Conservation (phyloP, 2,113 vertebrate genomes). For the Helogale parvula region DNA sequence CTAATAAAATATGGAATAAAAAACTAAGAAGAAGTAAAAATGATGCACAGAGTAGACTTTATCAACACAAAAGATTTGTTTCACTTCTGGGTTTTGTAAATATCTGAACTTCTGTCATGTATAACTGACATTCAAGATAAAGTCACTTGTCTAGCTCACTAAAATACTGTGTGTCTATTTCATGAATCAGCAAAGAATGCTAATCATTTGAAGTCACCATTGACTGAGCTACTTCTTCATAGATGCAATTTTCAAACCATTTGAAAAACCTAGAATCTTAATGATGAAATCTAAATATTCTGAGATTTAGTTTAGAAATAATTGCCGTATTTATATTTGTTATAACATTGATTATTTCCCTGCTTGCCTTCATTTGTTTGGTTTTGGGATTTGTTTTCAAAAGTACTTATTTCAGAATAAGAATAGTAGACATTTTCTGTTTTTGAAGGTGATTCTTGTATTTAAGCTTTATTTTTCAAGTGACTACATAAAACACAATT, state of each 20-base stretch:
- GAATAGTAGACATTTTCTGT: conserved; percentile 24
- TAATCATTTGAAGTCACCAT: conserved; percentile 47
- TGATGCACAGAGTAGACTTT: neutral
- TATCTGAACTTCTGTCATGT: neutral
- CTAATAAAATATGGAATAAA: conserved; percentile 33
- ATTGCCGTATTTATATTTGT: neutral
- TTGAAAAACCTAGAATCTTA: conserved; percentile 45
- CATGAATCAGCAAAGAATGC: conserved; percentile 56
- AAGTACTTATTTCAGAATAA: neutral
- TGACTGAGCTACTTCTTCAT: conserved; percentile 17
- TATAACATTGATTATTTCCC: neutral
- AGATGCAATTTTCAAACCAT: conserved; percentile 11
- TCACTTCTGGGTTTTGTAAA: conserved; percentile 35
- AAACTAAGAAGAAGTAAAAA: neutral
- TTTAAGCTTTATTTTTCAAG: conserved; percentile 28
- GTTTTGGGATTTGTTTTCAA: neutral
- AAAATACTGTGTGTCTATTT: conserved; percentile 34
- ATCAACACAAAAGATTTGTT: neutral
- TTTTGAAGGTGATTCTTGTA: neutral
- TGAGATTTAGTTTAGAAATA: conserved; percentile 17
- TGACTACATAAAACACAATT: conserved; percentile 15
- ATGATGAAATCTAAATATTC: neutral
- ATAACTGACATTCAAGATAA: neutral
- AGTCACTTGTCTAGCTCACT: neutral
- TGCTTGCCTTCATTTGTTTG: neutral